Conservation (phyloP, 2,888 invertebrate species). For the Actias luna region DNA sequence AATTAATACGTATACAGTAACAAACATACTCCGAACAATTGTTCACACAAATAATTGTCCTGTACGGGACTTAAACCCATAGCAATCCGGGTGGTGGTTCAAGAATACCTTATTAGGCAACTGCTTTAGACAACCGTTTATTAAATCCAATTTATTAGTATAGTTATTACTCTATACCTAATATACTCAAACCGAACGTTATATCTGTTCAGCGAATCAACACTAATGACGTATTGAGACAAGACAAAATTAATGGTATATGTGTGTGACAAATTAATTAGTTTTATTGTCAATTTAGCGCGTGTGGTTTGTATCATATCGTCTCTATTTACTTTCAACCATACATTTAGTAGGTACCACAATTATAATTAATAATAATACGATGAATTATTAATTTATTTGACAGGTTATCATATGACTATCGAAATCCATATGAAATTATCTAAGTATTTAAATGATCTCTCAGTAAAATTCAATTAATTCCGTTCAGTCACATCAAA, state of each 20-base stretch:
- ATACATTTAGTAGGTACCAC: neutral
- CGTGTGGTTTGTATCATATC: neutral
- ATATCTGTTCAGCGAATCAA: neutral
- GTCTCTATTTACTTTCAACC: neutral
- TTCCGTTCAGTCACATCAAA: too few species aligned
- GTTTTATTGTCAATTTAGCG: slow-evolving; percentile 25
- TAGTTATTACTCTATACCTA: neutral
- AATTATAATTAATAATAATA: neutral
- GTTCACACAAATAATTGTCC: too few species aligned
- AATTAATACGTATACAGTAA: too few species aligned
- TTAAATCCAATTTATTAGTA: neutral
- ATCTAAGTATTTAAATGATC: too few species aligned
- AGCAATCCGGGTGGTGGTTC: too few species aligned
- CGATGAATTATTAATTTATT: neutral
- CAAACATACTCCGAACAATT: too few species aligned
- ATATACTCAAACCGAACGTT: neutral
- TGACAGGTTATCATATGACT: neutral
- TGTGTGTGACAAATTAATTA: slow-evolving; percentile 37
- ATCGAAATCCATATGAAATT: neutral
- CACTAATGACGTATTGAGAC: slow-evolving; percentile 22
- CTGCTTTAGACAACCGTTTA: too few species aligned
- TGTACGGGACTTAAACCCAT: too few species aligned
- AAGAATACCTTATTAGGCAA: too few species aligned
- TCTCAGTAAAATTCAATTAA: too few species aligned
- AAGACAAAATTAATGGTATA: slow-evolving; percentile 24